Conservation (phyloP, 1,140 invertebrate species). For the Drosophila simulans region DNA sequence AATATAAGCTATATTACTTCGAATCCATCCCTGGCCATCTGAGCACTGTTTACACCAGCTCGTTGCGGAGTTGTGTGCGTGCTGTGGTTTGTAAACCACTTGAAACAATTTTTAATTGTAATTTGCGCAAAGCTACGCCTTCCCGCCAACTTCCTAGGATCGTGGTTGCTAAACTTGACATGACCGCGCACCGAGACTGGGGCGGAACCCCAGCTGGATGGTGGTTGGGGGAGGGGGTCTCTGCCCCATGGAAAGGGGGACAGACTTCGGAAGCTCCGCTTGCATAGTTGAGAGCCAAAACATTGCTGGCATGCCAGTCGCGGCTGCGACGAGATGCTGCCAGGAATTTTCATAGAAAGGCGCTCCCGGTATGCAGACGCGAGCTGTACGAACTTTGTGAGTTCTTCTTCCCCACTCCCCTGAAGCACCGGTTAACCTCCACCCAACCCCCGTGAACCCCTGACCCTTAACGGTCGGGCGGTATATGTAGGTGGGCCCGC, state of each 20-base stretch:
- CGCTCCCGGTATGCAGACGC: slow-evolving; percentile 77
- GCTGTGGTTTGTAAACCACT: slow-evolving; percentile 79
- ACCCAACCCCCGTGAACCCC: slow-evolving; percentile 8
- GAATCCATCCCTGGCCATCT: slow-evolving; percentile 31
- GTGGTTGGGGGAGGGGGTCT: not conserved
- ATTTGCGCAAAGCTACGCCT: slow-evolving; percentile 78
- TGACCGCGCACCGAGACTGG: slow-evolving; percentile 14
- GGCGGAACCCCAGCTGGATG: slow-evolving; percentile 2
- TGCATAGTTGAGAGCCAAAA: slow-evolving; percentile 75
- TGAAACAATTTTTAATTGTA: slow-evolving; percentile 84
- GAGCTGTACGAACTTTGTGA: slow-evolving; percentile 62
- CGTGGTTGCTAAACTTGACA: slow-evolving; percentile 41
- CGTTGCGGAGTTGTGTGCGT: slow-evolving; percentile 58
- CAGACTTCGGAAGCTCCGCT: slow-evolving; percentile 48
- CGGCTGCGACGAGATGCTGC: slow-evolving; percentile 70
- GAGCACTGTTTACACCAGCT: slow-evolving; percentile 14
- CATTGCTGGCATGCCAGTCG: slow-evolving; percentile 73
- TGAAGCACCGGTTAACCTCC: not conserved
- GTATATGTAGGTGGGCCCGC: slow-evolving; percentile 50
- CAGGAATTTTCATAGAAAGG: slow-evolving; percentile 80
- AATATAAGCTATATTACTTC: too few species aligned
- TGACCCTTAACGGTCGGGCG: slow-evolving; percentile 8
- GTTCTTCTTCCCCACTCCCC: slow-evolving; percentile 8
- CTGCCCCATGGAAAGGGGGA: not conserved
- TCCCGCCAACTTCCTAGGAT: slow-evolving; percentile 13